phyloP scores from a whole-genome alignment of 2,888 invertebrate species.

The Petrolisthes cinctipes region DNA sequence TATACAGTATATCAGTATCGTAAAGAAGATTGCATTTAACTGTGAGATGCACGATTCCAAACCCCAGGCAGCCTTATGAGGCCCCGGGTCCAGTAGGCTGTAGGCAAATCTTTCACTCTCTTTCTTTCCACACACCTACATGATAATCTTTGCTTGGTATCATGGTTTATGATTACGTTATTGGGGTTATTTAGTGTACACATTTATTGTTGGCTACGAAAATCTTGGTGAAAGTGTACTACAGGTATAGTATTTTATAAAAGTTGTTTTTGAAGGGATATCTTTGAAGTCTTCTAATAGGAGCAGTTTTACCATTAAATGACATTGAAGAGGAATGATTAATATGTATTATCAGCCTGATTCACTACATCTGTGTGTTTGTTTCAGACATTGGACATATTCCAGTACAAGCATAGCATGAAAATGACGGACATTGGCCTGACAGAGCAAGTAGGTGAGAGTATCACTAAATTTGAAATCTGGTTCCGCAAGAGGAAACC shows the following conservation, averaged over 20 bases:
- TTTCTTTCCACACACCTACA: too few relatives aligned
- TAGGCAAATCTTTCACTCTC: too few relatives aligned
- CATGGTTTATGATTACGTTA: too few relatives aligned
- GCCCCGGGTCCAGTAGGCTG: too few relatives aligned
- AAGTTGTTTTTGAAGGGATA: neutral
- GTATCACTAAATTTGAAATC: conserved; percentile 89
- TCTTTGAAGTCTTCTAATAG: too few relatives aligned
- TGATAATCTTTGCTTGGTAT: too few relatives aligned
- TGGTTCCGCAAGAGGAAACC: conserved; percentile 90
- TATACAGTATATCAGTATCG: too few relatives aligned
- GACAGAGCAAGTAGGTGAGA: conserved; percentile 90
- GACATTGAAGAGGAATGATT: conserved; percentile 19
- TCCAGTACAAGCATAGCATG: conserved; percentile 93
- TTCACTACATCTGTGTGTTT: conserved; percentile 8
- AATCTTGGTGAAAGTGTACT: neutral
- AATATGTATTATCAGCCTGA: neutral
- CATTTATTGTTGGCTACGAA: too few relatives aligned
- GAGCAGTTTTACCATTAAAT: neutral
- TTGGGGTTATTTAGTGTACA: too few relatives aligned
- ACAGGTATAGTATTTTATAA: neutral
- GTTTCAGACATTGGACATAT: conserved; percentile 85
- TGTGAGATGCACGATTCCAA: too few relatives aligned
- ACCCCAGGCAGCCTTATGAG: too few relatives aligned
- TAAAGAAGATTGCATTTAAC: too few relatives aligned
- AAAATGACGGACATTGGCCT: conserved; percentile 93